phyloP scores from a whole-genome alignment of 1,140 invertebrate genomes.

The Ceratina calcarata region DNA sequence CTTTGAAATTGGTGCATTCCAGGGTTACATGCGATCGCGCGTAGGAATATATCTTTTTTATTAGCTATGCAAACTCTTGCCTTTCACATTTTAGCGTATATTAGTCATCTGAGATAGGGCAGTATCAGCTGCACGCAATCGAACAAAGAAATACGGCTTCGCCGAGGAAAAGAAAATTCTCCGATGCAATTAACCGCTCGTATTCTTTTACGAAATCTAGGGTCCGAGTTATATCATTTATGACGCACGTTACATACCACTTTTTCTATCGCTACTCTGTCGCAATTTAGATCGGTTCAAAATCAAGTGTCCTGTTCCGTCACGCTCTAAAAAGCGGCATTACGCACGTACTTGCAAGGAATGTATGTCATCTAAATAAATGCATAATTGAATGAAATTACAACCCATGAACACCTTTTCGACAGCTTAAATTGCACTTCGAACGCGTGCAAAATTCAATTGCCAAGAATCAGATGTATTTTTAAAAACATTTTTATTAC shows the following conservation, averaged over 20 bases:
- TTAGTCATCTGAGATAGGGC: slow-evolving; percentile 27
- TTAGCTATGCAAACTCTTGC: not conserved
- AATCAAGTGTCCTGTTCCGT: slow-evolving; percentile 51
- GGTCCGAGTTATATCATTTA: not conserved
- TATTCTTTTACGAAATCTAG: slow-evolving; percentile 15
- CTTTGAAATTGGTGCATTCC: not conserved
- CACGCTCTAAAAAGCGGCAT: slow-evolving; percentile 55
- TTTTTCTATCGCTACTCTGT: slow-evolving; percentile 35
- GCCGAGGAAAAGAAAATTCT: no score
- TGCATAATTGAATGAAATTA: slow-evolving; percentile 8
- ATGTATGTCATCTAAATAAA: not conserved
- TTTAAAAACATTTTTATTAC: no score
- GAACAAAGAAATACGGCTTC: no score
- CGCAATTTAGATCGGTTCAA: slow-evolving; percentile 45
- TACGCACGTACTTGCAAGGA: not conserved
- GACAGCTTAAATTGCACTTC: no score
- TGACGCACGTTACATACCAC: slow-evolving; percentile 34
- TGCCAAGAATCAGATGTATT: no score
- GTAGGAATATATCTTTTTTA: slow-evolving; percentile 6
- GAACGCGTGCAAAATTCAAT: no score
- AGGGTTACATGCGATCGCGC: not conserved
- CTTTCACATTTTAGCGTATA: slow-evolving; percentile 39
- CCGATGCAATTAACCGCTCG: no score
- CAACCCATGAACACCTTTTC: not conserved
- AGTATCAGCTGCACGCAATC: no score